phyloP scores from a whole-genome alignment of 2,113 vertebrate genomes.

The Anarhynchus alexandrinus region DNA sequence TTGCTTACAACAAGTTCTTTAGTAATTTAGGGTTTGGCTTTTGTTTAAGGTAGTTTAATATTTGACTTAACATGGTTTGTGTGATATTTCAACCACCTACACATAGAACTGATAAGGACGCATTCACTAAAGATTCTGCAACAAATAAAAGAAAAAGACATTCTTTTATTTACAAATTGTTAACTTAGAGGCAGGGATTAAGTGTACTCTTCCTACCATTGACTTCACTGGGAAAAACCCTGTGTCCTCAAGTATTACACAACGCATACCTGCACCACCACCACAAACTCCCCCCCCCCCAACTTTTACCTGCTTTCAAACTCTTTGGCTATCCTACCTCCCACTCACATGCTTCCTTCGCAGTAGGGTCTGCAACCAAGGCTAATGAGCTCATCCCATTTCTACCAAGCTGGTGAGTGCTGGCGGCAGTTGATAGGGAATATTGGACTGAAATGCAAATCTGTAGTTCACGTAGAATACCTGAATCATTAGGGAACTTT shows the following conservation, averaged over 20 bases:
- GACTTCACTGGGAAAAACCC: not conserved
- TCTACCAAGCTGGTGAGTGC: not conserved
- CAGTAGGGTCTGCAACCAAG: conserved; percentile 32
- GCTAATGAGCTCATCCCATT: conserved; percentile 47
- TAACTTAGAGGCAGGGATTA: not conserved
- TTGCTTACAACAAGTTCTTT: not conserved
- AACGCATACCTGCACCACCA: not conserved
- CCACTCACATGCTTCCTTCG: not conserved
- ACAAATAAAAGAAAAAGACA: not conserved
- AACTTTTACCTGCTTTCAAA: not conserved
- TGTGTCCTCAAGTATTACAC: not conserved
- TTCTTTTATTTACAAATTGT: not conserved
- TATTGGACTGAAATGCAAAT: conserved; percentile 55
- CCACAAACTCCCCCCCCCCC: not conserved
- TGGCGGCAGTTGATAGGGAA: conserved; percentile 53
- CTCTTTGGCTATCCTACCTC: not conserved
- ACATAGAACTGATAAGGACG: not conserved
- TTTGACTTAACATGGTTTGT: not conserved
- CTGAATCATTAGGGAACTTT: conserved; percentile 67
- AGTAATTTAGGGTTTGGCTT: not conserved
- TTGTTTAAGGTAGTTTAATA: not conserved
- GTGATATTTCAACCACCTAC: not conserved
- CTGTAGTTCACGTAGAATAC: conserved; percentile 55
- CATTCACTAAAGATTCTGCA: not conserved
- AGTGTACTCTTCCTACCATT: not conserved